These are phyloP conservation scores for Cariama cristata DNA, from an alignment of 2,113 vertebrate species.

Conservation along the genomic window DNA sequence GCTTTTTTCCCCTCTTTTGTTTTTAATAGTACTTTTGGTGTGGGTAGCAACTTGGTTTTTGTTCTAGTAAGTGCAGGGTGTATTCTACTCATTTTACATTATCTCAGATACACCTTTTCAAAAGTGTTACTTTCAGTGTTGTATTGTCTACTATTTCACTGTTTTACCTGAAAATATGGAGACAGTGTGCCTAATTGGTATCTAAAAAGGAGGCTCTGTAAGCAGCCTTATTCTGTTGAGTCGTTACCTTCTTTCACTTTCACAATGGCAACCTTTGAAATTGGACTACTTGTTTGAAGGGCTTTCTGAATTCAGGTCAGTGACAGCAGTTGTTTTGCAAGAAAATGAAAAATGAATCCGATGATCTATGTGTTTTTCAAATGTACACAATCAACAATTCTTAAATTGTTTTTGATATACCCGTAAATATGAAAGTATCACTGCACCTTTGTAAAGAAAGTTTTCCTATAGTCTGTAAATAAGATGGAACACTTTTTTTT, in stretches of 20 bases:
- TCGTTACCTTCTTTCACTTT: neutral
- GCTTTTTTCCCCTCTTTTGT: neutral
- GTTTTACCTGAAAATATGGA: neutral
- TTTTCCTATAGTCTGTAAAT: neutral
- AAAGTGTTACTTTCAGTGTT: neutral
- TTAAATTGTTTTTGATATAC: neutral
- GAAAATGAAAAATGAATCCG: neutral
- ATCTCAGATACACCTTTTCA: neutral
- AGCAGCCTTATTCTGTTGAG: neutral
- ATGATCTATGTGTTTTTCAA: neutral
- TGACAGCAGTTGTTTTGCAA: neutral
- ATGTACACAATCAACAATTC: neutral
- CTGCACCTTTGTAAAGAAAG: neutral
- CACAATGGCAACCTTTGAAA: neutral
- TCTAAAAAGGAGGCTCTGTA: neutral
- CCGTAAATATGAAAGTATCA: neutral
- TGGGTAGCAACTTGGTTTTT: neutral
- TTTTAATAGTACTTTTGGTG: neutral
- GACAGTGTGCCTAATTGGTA: fast-evolving
- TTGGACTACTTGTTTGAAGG: neutral
- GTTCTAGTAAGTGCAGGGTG: neutral
- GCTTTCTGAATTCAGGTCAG: neutral
- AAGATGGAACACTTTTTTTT: neutral
- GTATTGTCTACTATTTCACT: neutral
- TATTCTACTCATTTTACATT: neutral